Conservation (phyloP, 2,888 invertebrate genomes). For the Leptopilina syphax region DNA sequence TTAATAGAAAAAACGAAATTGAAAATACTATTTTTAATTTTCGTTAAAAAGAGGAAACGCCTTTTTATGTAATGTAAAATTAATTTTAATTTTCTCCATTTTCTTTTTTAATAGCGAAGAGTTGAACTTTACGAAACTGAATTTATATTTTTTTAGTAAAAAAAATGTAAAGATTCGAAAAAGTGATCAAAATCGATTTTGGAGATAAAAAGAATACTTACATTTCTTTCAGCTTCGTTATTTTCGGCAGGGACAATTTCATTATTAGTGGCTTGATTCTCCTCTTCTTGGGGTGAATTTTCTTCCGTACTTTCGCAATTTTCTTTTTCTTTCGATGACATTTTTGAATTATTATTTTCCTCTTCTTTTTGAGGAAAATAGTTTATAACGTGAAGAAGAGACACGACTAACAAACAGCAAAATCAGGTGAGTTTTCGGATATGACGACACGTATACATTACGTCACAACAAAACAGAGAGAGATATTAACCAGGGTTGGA, state of each 20-base stretch:
- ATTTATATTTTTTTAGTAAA: no score
- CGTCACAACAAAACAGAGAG: neutral
- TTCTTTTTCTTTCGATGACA: slow-evolving; percentile 16
- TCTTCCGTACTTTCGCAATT: neutral
- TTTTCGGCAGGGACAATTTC: slow-evolving; percentile 62
- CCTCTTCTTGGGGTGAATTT: slow-evolving; percentile 5
- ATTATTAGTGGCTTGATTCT: slow-evolving; percentile 54
- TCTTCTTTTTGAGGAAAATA: slow-evolving; percentile 11
- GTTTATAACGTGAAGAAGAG: neutral
- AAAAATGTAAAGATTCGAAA: no score
- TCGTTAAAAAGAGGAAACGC: neutral
- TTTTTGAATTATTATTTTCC: neutral
- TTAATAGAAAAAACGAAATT: neutral
- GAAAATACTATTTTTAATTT: neutral
- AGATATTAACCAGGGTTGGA: neutral
- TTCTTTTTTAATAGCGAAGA: no score
- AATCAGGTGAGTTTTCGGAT: neutral
- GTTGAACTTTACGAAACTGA: no score
- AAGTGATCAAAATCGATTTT: neutral
- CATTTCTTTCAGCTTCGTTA: slow-evolving; percentile 64
- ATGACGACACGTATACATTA: neutral
- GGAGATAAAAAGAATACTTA: slow-evolving; percentile 58
- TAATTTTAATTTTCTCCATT: neutral
- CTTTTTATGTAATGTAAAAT: slow-evolving; percentile 30
- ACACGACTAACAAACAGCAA: slow-evolving; percentile 1